Percentiles rank a stretch among this genome's conserved stretches.
Conservation (phyloP, 2,113 vertebrate species). For the Mionectes macconnelli region DNA sequence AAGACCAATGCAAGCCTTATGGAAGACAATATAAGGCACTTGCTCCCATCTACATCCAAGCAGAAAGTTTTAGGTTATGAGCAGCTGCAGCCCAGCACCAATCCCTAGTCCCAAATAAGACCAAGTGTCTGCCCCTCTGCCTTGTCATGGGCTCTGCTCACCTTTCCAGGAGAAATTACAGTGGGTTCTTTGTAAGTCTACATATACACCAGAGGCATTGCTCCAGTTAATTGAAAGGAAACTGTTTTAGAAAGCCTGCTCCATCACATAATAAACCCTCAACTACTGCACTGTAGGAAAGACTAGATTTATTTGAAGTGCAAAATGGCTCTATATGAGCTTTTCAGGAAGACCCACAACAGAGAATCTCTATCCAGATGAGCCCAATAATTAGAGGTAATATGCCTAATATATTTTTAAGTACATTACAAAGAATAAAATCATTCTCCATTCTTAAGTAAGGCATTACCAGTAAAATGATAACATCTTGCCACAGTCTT, state of each 20-base stretch:
- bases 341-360: not conserved
- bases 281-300: not conserved
- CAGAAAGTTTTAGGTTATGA: not conserved
- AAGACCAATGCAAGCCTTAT: not conserved
- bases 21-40: not conserved
- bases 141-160: not conserved
- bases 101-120: not conserved
- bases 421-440: not conserved
- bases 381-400: not conserved
- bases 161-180: not conserved
- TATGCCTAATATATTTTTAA: not conserved
- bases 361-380: not conserved
- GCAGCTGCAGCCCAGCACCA: not conserved
- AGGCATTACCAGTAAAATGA: slow-evolving; percentile 13
- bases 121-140: not conserved
- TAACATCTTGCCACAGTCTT: not conserved
- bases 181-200: not conserved
- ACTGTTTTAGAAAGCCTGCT: not conserved
- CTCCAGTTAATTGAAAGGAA: rapidly evolving
- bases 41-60: not conserved
- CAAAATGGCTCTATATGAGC: not conserved
- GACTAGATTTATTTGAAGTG: not conserved
- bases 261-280: not conserved
- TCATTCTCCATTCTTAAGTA: not conserved
- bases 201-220: not conserved